Conservation (phyloP, 2,888 invertebrate genomes). For the Smittia sp. region DNA sequence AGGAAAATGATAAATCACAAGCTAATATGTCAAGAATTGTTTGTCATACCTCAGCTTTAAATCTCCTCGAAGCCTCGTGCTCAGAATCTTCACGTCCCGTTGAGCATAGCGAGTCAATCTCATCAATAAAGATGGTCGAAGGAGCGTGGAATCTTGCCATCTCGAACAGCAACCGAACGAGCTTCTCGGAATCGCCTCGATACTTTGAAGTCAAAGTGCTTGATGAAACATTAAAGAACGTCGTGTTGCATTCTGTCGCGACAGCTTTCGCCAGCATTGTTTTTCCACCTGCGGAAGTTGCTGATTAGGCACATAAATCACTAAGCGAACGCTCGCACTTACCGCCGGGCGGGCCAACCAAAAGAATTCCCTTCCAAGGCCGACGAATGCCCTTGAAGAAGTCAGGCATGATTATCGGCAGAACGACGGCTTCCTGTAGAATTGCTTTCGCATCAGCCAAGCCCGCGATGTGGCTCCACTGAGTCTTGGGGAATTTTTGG, state of each 20-base stretch:
- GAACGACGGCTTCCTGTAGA: slow-evolving; percentile 79
- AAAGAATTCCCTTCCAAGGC: slow-evolving; percentile 74
- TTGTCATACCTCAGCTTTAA: slow-evolving; percentile 67
- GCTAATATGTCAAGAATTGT: not conserved
- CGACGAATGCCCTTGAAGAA: slow-evolving; percentile 83
- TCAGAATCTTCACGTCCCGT: slow-evolving; percentile 79
- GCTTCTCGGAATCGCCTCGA: slow-evolving; percentile 86
- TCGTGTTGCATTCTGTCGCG: slow-evolving; percentile 84
- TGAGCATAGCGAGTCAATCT: slow-evolving; percentile 83
- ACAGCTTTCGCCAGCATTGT: slow-evolving; percentile 82
- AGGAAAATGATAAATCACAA: not conserved
- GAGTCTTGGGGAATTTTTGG: slow-evolving; percentile 76
- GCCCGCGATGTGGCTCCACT: slow-evolving; percentile 75
- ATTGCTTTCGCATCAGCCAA: slow-evolving; percentile 73
- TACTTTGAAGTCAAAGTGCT: slow-evolving; percentile 85
- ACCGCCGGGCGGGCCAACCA: slow-evolving; percentile 58
- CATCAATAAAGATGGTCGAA: slow-evolving; percentile 87
- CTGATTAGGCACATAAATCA: not conserved
- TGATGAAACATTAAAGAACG: slow-evolving; percentile 84
- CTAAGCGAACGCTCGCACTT: not conserved
- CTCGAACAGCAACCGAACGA: slow-evolving; percentile 80
- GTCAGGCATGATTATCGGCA: slow-evolving; percentile 83
- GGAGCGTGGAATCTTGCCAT: slow-evolving; percentile 87
- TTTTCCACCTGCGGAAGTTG: slow-evolving; percentile 62
- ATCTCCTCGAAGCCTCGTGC: slow-evolving; percentile 80